These are phyloP conservation scores for Trichogramma pretiosum DNA, from an alignment of 1,140 invertebrate genomes.

Conservation along the genomic window DNA sequence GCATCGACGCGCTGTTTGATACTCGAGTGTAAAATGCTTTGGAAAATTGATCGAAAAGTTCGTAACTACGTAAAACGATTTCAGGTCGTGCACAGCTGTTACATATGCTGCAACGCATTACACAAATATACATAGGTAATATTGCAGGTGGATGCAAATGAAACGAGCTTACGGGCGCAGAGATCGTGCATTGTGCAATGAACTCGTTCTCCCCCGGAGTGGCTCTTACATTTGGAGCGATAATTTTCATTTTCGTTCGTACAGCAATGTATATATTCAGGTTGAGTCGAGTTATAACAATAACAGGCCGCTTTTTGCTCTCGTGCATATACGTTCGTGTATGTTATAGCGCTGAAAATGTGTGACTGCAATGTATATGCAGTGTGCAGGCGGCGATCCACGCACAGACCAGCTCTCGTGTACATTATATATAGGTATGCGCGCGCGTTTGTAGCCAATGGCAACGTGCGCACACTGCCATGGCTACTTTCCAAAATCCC, in stretches of 20 bases:
- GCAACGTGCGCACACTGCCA: conserved; percentile 2
- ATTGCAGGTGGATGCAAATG: too few relatives aligned
- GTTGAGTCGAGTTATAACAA: too few relatives aligned
- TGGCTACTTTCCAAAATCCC: conserved; percentile 12
- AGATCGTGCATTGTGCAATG: conserved; percentile 2
- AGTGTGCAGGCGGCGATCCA: neutral
- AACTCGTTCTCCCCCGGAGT: neutral
- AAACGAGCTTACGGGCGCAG: neutral
- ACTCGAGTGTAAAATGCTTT: too few relatives aligned
- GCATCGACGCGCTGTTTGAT: too few relatives aligned
- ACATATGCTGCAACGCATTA: too few relatives aligned
- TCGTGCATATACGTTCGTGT: neutral
- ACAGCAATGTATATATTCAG: too few relatives aligned
- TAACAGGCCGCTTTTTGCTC: neutral
- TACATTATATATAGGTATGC: neutral
- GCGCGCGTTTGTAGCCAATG: conserved; percentile 4
- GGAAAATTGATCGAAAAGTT: too few relatives aligned
- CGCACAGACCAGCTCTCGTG: neutral
- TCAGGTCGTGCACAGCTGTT: too few relatives aligned
- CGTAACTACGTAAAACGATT: too few relatives aligned
- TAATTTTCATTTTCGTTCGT: conserved; percentile 15
- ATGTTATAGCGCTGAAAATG: neutral
- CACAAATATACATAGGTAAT: too few relatives aligned
- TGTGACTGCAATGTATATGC: neutral
- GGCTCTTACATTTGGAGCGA: conserved; percentile 12